A percentile compares a stretch with the other conserved stretches of the same genome.
Conservation (phyloP, 2,797 vertebrate genomes). For the Girardinus metallicus region DNA sequence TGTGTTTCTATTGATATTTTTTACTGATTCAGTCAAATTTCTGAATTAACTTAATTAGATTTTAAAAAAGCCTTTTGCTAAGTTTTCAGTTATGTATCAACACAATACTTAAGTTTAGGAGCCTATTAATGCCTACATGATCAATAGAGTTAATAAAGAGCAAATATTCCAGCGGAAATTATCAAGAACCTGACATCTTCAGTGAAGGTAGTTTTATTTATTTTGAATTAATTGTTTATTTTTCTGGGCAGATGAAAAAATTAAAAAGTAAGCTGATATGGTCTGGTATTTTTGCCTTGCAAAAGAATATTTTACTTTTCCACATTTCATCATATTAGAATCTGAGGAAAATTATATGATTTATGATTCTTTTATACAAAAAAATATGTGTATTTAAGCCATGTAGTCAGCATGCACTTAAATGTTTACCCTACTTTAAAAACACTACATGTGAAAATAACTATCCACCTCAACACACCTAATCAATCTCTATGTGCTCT, state of each 20-base stretch:
- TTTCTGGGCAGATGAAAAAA: background rate
- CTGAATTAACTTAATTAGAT: background rate
- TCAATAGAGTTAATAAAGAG: background rate
- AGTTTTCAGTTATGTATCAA: background rate
- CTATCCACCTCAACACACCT: no score
- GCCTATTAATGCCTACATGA: background rate
- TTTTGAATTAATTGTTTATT: background rate
- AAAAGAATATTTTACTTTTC: background rate
- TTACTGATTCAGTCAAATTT: background rate
- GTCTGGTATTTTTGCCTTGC: background rate
- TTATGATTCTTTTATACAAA: background rate
- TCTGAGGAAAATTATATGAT: background rate
- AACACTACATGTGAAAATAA: no score
- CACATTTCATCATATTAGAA: background rate
- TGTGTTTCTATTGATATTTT: background rate
- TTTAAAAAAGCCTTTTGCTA: background rate
- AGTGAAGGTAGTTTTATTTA: background rate
- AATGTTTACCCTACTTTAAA: no score
- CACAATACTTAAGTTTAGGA: background rate
- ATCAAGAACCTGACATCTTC: background rate
- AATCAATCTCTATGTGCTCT: no score
- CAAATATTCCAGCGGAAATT: background rate
- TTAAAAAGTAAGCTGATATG: background rate
- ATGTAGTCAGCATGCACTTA: no score
- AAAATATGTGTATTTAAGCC: background rate